Base-by-base conservation (phyloP, 2,888 invertebrate species). In the Orthosia cruda region DNA sequence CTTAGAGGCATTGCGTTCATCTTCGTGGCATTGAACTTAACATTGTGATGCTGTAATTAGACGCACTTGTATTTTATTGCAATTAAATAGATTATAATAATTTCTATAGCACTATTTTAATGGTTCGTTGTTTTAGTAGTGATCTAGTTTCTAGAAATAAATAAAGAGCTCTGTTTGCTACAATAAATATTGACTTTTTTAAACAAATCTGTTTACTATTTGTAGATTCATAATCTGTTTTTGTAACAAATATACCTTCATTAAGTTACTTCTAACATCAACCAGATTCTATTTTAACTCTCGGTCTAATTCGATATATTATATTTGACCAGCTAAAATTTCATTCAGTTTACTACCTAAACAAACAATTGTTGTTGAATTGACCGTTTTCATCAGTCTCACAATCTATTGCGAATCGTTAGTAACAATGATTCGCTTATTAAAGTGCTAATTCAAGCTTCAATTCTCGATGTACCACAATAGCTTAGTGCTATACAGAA, bases 11-110 rank as follows among this genome's bases (percentile, higher is more conserved):
- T 80, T 77, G 62, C 77, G 86, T 78, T 69, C 67, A 70, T 77
- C 74, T 75, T 74, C 75, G 84, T 89, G 89, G 84, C 90, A 90
- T 87, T 93, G 93, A 92, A 92, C 93, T 92, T 91, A 83, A 80
- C 84, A 86, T 84, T 89, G 86, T 54, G 70, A 80, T 78, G 68
- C 54, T 64, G 77, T 74, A 79, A 86, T 78, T 88, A 77, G 62
- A 83, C 32, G 62, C 61, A 65, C 32, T 74, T 75, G 50, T 71
- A 64, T 62, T 81, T 47, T 76, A 71, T 68, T 55, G n/a, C 32
- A 57, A 54, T 70, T 49, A 62, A 47, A 20, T 20, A 58, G 13
- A 81, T 81, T 68, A 68, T 52, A 55, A 66, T 69, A 66, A 81
- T 71, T 49, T 40, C 0, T 59, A 20, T 62, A 16, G 20, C 54